phyloP scores from a whole-genome alignment of 2,113 vertebrate species.

The Halcyon senegalensis region DNA sequence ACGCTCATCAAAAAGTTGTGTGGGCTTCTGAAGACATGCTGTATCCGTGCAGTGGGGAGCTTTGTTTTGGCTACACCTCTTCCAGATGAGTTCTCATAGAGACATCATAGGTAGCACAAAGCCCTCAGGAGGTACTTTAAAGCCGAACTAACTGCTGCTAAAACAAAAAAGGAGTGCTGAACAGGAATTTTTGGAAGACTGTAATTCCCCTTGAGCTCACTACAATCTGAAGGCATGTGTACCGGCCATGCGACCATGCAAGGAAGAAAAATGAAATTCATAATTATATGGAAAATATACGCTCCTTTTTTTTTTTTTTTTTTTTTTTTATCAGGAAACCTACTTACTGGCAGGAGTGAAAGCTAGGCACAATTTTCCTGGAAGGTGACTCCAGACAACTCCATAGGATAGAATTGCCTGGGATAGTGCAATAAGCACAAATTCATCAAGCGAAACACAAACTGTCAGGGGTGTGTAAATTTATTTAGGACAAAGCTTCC shows the following conservation, averaged over 20 bases:
- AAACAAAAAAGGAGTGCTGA: neutral
- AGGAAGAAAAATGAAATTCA: neutral
- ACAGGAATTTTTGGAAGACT: neutral
- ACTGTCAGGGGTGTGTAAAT: neutral
- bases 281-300: neutral
- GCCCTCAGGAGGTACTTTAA: neutral
- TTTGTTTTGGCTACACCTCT: rapidly evolving
- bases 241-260: rapidly evolving
- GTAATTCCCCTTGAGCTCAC: neutral
- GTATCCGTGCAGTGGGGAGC: neutral
- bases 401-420: neutral
- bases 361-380: neutral
- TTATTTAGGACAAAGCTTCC: neutral
- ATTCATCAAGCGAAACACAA: neutral
- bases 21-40: neutral
- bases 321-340: neutral
- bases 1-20: neutral
- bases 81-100: neutral
- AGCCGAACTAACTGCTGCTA: neutral
- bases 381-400: neutral
- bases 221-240: neutral
- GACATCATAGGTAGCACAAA: neutral
- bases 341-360: neutral
- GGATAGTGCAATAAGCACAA: neutral
- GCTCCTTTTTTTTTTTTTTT: neutral